Percentiles rank a stretch among this genome's conserved stretches.
phyloP scores from a whole-genome alignment of 1,140 invertebrate species.

The Pteromalus puparum region DNA sequence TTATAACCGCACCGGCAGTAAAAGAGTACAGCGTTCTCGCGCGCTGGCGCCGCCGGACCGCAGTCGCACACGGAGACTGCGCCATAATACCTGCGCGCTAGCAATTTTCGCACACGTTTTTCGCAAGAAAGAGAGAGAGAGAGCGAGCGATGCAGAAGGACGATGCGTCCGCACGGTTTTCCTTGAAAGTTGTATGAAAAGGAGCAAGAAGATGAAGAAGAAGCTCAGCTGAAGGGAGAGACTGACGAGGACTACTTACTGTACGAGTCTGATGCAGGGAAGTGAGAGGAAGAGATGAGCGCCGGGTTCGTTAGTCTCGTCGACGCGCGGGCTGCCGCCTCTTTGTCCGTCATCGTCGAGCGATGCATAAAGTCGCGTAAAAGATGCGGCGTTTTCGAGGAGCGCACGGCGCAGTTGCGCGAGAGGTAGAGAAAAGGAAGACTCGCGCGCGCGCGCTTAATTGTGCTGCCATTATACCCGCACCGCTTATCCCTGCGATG shows the following conservation, averaged over 20 bases:
- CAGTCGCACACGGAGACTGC: not conserved
- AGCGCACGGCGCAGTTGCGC: not conserved
- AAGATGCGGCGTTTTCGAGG: not conserved
- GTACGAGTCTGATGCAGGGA: not conserved
- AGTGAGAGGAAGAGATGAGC: not conserved
- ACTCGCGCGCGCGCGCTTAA: not conserved
- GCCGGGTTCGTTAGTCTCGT: not conserved
- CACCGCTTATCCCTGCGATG: no score
- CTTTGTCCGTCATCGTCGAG: not conserved
- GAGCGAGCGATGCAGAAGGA: no score
- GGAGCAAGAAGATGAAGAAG: not conserved
- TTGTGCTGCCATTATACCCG: not conserved
- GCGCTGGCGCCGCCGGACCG: not conserved
- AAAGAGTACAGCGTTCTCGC: not conserved
- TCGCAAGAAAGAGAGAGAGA: not conserved
- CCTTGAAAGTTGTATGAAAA: not conserved
- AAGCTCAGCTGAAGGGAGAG: not conserved
- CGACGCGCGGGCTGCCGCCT: not conserved
- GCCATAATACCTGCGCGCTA: not conserved
- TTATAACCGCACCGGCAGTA: constrained; percentile 10
- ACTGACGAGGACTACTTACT: not conserved
- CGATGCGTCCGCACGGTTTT: not conserved
- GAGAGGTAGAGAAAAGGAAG: not conserved
- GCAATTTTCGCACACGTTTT: not conserved
- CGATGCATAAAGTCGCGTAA: not conserved